These are phyloP conservation scores for Peromyscus eremicus DNA, from an alignment of 2,797 vertebrate species.

Conservation along the genomic window DNA sequence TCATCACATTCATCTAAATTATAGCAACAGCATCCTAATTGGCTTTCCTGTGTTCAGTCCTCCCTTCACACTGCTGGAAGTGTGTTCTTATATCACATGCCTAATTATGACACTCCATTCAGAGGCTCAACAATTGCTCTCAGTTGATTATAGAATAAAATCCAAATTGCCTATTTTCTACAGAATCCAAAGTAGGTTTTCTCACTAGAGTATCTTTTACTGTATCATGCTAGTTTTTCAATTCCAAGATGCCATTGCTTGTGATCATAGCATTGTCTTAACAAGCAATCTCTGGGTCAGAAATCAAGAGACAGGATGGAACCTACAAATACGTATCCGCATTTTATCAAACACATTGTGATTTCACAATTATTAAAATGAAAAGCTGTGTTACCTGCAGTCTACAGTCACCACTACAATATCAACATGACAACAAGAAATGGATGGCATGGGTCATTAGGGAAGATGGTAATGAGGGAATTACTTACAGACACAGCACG, in stretches of 20 bases:
- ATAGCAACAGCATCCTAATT: not conserved
- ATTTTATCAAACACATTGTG: not conserved
- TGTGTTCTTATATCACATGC: not conserved
- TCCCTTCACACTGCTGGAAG: not conserved
- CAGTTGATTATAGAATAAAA: not conserved
- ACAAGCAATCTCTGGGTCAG: conserved; percentile 13
- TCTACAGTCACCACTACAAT: not conserved
- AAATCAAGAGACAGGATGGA: not conserved
- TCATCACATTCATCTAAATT: conserved; percentile 32
- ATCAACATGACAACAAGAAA: conserved; percentile 19
- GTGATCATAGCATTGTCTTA: not conserved
- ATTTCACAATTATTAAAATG: conserved; percentile 7
- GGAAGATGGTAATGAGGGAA: not conserved
- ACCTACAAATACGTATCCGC: not conserved
- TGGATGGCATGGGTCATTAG: not conserved
- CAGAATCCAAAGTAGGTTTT: not conserved
- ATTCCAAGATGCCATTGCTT: not conserved
- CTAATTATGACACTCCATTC: not conserved
- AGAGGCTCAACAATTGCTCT: not conserved
- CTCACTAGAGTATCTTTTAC: not conserved
- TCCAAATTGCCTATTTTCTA: not conserved
- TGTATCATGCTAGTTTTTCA: not conserved
- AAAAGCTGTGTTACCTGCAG: not conserved
- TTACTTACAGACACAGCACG: not conserved
- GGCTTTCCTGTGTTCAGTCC: not conserved